These are phyloP conservation scores for Oscheius sp. DNA, from an alignment of 2,888 invertebrate genomes.

Conservation along the genomic window DNA sequence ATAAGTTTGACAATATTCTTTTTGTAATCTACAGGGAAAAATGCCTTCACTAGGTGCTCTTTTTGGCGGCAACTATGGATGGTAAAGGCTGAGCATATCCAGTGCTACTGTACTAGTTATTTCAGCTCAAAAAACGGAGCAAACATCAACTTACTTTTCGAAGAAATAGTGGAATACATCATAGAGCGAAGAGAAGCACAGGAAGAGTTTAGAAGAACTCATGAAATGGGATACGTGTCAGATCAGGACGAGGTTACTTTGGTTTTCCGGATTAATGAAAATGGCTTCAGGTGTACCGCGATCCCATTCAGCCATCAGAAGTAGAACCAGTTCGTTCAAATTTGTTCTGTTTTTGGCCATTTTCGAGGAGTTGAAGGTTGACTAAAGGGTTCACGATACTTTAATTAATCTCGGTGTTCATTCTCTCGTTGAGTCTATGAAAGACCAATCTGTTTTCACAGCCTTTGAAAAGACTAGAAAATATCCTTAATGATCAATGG, in stretches of 20 bases:
- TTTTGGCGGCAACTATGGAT: too few species aligned
- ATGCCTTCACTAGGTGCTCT: too few species aligned
- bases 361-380: not conserved
- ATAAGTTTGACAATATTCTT: not conserved
- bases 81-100: too few species aligned
- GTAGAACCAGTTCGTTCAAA: conserved; percentile 11
- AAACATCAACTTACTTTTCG: conserved; percentile 13
- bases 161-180: conserved; percentile 22
- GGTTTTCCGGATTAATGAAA: not conserved
- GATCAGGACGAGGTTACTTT: conserved; percentile 19
- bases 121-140: conserved; percentile 23
- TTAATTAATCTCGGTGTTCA: not conserved
- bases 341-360: conserved; percentile 33
- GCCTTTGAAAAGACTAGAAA: conserved; percentile 15
- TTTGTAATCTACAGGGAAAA: too few species aligned
- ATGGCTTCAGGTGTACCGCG: conserved; percentile 26
- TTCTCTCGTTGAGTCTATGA: not conserved
- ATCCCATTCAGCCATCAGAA: conserved; percentile 17
- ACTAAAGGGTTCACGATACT: not conserved
- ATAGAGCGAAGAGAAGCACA: conserved; percentile 23
- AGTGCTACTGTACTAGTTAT: too few species aligned
- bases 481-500: conserved; percentile 15
- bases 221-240: conserved; percentile 18
- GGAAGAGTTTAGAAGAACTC: conserved; percentile 9
- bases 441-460: conserved; percentile 11